These are phyloP conservation scores for Rhysida immarginata DNA, from an alignment of 1,140 invertebrate species.

Conservation along the genomic window DNA sequence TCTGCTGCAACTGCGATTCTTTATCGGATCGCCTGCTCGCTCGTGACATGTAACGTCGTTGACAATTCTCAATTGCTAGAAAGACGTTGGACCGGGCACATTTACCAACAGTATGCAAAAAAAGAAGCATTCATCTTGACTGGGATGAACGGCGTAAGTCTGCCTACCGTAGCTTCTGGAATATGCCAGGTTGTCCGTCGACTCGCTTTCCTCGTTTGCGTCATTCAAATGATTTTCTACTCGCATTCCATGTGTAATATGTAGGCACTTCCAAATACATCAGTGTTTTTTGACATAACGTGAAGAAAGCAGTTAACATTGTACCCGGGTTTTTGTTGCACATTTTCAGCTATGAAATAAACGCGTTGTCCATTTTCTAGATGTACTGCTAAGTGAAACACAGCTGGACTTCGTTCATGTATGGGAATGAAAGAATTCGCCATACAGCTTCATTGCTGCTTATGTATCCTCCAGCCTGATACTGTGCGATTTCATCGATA, in stretches of 20 bases:
- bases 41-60: conserved; percentile 24
- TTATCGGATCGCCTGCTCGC: no score
- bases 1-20: no score
- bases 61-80: conserved; percentile 18
- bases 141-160: conserved; percentile 26
- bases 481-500: conserved; percentile 12
- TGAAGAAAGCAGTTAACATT: conserved; percentile 30
- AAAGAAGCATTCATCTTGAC: conserved; percentile 22
- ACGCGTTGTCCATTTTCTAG: conserved; percentile 29
- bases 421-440: conserved; percentile 10
- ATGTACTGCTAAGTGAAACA: conserved; percentile 24
- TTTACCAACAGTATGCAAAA: conserved; percentile 21
- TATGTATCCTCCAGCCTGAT: conserved; percentile 8
- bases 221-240: conserved; percentile 12
- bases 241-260: conserved; percentile 24
- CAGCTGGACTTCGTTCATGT: conserved; percentile 19
- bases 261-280: conserved; percentile 21
- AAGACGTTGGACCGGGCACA: conserved; percentile 19
- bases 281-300: conserved; percentile 22
- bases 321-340: conserved; percentile 22
- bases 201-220: conserved; percentile 18
- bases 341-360: conserved; percentile 26
- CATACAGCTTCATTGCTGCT: conserved; percentile 11
- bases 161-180: conserved; percentile 17
- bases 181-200: conserved; percentile 16